phyloP scores from a whole-genome alignment of 1,140 invertebrate genomes.

The Plectus sambesii region DNA sequence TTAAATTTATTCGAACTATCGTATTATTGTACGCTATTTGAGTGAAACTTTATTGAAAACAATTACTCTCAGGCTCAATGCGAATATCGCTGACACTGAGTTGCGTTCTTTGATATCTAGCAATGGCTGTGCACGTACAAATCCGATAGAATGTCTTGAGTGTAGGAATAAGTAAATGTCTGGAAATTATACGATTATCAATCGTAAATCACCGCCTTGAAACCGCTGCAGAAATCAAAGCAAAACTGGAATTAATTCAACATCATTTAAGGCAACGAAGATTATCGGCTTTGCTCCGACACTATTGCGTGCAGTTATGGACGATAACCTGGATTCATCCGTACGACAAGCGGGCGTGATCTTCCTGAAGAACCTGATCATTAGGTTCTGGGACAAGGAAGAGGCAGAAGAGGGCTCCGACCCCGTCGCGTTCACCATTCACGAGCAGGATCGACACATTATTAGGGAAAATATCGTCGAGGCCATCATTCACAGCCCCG shows the following conservation, averaged over 20 bases:
- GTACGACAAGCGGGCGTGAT: conserved; percentile 87
- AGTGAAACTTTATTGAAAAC: too few species aligned
- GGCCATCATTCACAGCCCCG: conserved; percentile 79
- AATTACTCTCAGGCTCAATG: too few species aligned
- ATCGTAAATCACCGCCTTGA: conserved; percentile 78
- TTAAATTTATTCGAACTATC: too few species aligned
- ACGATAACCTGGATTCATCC: conserved; percentile 71
- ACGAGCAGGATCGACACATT: conserved; percentile 86
- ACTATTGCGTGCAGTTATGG: conserved; percentile 82
- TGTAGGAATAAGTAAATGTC: too few species aligned
- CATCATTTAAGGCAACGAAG: conserved; percentile 79
- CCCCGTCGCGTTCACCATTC: conserved; percentile 63
- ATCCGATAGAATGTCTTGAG: conserved; percentile 53
- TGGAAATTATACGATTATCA: too few species aligned
- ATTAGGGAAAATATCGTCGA: conserved; percentile 86
- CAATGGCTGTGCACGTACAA: too few species aligned
- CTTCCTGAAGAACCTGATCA: conserved; percentile 89
- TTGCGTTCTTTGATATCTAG: too few species aligned
- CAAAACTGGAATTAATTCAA: conserved; percentile 88
- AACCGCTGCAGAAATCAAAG: conserved; percentile 64
- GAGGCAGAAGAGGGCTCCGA: conserved; percentile 52
- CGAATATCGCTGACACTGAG: too few species aligned
- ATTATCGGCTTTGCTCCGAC: conserved; percentile 88
- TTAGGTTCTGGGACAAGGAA: conserved; percentile 74
- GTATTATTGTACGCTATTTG: too few species aligned